Base-by-base conservation (phyloP, 2,797 vertebrate genomes). In the Spondyliosoma cantharus region DNA sequence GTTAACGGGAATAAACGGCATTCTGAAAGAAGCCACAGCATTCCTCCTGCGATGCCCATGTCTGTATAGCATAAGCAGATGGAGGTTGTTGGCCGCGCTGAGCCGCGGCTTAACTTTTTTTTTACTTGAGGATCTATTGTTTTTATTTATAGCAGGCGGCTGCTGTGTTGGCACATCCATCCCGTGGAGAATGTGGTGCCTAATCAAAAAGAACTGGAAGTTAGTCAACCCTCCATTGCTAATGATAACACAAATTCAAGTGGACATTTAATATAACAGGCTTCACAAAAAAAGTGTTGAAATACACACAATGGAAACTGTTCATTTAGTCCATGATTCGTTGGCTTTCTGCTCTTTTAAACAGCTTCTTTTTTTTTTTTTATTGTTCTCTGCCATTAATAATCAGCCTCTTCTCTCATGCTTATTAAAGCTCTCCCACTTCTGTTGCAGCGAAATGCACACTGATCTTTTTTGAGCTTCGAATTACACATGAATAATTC, bases 61-160 rank as follows among this genome's bases (percentile, higher is more conserved):
- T 86, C 85, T 90, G 80, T 91, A 93, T 92, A 87, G 88, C 86
- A 94, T 92, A 91, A 94, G 93, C 94, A 93, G 93, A 94, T 93
- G 91, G 89, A 43, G 76, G 81, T 37, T 84, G 80, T 87, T 87
- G 89, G 88, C 91, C 64, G 48, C 42, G 74, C 67, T 59, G 73
- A 42, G 56, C 62, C 56, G 70, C 46, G 7, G 84, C 68, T 77
- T 56, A 63, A 76, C 83, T 80, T 69, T 59, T 17, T 49, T 78
- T 70, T 60, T 37, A 75, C 82, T 84, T 43, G 22, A 65, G 71
- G 71, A 86, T 89, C 80, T 82, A 87, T 90, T 90, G 82, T 85
- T 77, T 88, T 84, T 88, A 78, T 89, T 87, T 89, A 72, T 66
- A 78, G 79, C 71, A 56, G 29, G 61, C 77, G 67, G 75, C 83